These are phyloP conservation scores for Himalopsyche kuldschensis DNA, from an alignment of 2,888 invertebrate species.

Conservation along the genomic window DNA sequence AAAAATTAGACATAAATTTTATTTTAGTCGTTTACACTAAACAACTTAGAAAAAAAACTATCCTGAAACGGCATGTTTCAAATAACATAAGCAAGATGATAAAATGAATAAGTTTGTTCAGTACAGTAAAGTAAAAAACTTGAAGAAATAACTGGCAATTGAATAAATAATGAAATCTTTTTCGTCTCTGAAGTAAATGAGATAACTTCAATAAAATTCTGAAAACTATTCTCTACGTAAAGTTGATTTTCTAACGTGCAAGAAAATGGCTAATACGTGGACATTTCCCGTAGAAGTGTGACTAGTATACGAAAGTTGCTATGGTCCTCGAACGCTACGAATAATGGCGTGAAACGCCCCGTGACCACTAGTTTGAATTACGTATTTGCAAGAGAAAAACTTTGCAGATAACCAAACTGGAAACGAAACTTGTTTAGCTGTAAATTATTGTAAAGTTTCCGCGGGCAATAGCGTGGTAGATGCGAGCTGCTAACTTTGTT, in stretches of 20 bases:
- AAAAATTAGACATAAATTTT: no score
- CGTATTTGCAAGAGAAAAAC: slow-evolving; percentile 4
- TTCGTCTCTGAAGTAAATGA: no score
- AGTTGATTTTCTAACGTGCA: neutral
- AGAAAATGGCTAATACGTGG: neutral
- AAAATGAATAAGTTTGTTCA: no score
- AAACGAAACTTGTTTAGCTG: slow-evolving; percentile 24
- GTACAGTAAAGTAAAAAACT: no score
- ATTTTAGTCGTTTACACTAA: no score
- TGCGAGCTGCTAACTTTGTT: neutral
- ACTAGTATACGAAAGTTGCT: neutral
- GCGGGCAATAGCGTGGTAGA: neutral
- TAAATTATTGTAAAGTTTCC: slow-evolving; percentile 26
- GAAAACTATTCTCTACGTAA: no score
- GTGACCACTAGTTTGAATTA: neutral
- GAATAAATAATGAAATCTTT: no score
- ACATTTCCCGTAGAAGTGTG: neutral
- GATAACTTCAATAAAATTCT: no score
- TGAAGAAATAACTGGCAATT: no score
- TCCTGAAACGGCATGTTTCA: no score
- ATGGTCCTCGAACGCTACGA: neutral
- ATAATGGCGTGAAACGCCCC: neutral
- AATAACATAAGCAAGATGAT: no score
- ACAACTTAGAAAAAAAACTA: no score
- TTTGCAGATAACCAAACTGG: slow-evolving; percentile 25